phyloP scores from a whole-genome alignment of 2,797 vertebrate species.

The Glyptemys insculpta region DNA sequence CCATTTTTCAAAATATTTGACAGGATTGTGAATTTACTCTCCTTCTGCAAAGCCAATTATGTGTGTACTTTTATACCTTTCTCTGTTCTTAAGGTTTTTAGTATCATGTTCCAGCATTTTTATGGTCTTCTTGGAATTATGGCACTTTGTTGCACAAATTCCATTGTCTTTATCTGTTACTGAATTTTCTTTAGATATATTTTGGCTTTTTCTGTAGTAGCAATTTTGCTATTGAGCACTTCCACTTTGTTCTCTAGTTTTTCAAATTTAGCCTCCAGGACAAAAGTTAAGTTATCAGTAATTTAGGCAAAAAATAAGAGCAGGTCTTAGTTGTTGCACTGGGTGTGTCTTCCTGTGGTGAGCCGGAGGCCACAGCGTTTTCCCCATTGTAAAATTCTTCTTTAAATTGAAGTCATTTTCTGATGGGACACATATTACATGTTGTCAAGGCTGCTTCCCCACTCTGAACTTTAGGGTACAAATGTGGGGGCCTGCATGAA shows the following conservation, averaged over 20 bases:
- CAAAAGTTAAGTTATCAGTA: background rate
- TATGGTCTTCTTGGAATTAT: constrained; percentile 14
- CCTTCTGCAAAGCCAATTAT: background rate
- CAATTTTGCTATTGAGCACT: background rate
- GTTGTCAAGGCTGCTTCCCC: too few species aligned
- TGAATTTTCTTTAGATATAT: background rate
- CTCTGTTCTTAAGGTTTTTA: background rate
- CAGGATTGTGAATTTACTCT: constrained; percentile 50
- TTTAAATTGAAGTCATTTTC: background rate
- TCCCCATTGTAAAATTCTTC: too few species aligned
- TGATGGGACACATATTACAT: background rate
- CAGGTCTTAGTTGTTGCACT: background rate
- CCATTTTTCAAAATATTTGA: background rate
- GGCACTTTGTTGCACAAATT: background rate
- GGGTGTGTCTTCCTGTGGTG: background rate
- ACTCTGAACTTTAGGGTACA: too few species aligned
- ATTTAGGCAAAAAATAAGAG: background rate
- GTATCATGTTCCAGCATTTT: constrained; percentile 28
- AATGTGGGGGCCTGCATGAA: too few species aligned
- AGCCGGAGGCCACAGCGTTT: background rate
- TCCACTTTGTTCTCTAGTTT: constrained; percentile 17
- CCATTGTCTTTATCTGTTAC: constrained; percentile 14
- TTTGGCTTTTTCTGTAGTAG: background rate
- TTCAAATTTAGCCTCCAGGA: constrained; percentile 16
- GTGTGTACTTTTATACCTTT: background rate